Base-by-base conservation (phyloP, 2,797 vertebrate genomes). In the Tenualosa thibaudeaui region DNA sequence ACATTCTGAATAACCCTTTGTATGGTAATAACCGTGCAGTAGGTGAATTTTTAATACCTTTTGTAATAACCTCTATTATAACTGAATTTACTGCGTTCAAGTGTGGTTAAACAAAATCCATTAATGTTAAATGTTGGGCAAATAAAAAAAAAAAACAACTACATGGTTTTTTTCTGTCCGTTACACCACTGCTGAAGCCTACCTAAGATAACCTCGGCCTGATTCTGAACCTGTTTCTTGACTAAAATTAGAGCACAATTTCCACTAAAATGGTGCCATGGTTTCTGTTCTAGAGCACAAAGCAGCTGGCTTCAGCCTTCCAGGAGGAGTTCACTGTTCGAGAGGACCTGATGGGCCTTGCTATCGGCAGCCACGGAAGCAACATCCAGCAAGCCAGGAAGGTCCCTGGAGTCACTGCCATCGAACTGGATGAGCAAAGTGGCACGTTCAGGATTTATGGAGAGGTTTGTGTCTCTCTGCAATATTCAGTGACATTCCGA, bases 351-450 rank as follows among this genome's bases (percentile, higher is more conserved):
- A 98, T 99, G 97, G 98, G 98, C 56, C 95, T 99, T 54, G 98
- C 98, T 90, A 99, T 99, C 85, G 98, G 98, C 91, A 99, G 97
- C 0, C 98, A 99, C 46, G 98, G 98, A 90, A 98, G 92, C 93
- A 99, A 99, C 94, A 99, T 99, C 86, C 98, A 99, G 50, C 98
- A 99, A 89, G 98, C 98, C 88, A 95, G 98, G n/a, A 99, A 99
- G 85, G 97, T 99, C 85, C 94, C 96, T 6, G 98, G 98, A 54
- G 97, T 99, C 91, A 97, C 97, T 2, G 98, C 98, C 87, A 99
- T 99, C 84, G 98, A 99, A 85, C 93, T 99, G 84, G 98, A 99
- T 81, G 98, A 99, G 89, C 97, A 97, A 90, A 98, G 96, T 0
- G 97, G 97, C 85, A 99, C 97, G 19, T 99, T 99, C 93, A 96